Evolutionary conservation across 2,888 invertebrate genomes (phyloP).

Genomic region (Dromius quadrimaculatus): DNA sequence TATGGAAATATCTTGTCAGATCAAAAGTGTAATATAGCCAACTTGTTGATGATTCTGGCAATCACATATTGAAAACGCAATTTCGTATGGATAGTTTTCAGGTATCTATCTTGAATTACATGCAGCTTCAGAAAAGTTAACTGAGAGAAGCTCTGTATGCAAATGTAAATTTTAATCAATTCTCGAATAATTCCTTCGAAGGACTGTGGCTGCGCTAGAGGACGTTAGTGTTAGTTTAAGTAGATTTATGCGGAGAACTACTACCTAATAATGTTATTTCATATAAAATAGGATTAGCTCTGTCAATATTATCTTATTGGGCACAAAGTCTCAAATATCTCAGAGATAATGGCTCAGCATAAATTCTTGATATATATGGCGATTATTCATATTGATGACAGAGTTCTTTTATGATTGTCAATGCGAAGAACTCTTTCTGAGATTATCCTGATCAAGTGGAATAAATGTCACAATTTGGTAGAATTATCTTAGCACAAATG

Average conservation of each 20-base stretch:
- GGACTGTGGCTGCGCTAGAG: neutral
- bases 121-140: too few species aligned
- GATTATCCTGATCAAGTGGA: conserved; percentile 3
- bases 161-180: conserved; percentile 4
- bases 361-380: conserved; percentile 9
- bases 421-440: neutral
- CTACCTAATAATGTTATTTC: conserved; percentile 4
- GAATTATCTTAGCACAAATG: too few species aligned
- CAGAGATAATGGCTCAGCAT: conserved; percentile 2
- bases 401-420: conserved; percentile 14
- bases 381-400: conserved; percentile 7
- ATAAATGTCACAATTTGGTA: conserved; percentile 20
- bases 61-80: too few species aligned
- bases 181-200: neutral
- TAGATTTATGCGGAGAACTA: conserved; percentile 1
- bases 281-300: conserved; percentile 8
- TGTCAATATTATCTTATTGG: neutral
- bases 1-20: too few species aligned
- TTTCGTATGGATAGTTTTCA: too few species aligned
- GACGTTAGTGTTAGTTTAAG: conserved; percentile 3
- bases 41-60: too few species aligned
- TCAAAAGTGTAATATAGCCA: too few species aligned
- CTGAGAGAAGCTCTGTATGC: neutral
- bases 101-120: too few species aligned
- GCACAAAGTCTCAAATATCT: neutral